Evolutionary conservation across 2,113 vertebrate species (phyloP).

Genomic region (Dolichotis patagonum): DNA sequence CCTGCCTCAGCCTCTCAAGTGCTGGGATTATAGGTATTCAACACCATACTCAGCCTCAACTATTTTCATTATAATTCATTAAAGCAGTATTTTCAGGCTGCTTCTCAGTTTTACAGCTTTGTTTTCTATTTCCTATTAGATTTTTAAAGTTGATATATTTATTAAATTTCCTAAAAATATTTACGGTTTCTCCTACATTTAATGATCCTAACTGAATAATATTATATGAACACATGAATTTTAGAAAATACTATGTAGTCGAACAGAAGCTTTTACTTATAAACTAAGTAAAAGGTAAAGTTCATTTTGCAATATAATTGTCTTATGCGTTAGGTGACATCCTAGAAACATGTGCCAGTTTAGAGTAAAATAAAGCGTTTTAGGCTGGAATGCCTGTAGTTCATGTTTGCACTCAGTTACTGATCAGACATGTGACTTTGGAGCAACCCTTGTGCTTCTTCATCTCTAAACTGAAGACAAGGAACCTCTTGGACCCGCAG

Average conservation of each 20-base stretch:
- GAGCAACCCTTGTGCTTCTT: background rate
- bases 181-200: background rate
- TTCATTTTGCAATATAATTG: background rate
- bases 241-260: background rate
- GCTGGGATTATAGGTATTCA: too few relatives aligned
- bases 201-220: constrained; percentile 7
- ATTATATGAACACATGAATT: background rate
- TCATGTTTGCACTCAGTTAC: background rate
- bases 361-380: background rate
- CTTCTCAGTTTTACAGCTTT: constrained; percentile 22
- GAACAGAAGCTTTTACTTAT: background rate
- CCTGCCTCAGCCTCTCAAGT: too few relatives aligned
- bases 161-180: background rate
- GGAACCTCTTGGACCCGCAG: too few relatives aligned
- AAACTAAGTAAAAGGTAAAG: constrained; percentile 12
- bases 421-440: background rate
- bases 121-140: constrained; percentile 22
- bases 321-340: background rate
- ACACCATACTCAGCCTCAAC: too few relatives aligned
- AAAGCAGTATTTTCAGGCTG: constrained; percentile 36
- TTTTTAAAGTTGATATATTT: background rate
- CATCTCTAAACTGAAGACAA: too few relatives aligned
- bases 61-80: background rate
- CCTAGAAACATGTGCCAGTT: background rate
- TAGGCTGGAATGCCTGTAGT: too few relatives aligned